Conservation (phyloP, 30 jellyfish, hydroid and myxozoan genomes). For the Catostylus mosaicus region DNA sequence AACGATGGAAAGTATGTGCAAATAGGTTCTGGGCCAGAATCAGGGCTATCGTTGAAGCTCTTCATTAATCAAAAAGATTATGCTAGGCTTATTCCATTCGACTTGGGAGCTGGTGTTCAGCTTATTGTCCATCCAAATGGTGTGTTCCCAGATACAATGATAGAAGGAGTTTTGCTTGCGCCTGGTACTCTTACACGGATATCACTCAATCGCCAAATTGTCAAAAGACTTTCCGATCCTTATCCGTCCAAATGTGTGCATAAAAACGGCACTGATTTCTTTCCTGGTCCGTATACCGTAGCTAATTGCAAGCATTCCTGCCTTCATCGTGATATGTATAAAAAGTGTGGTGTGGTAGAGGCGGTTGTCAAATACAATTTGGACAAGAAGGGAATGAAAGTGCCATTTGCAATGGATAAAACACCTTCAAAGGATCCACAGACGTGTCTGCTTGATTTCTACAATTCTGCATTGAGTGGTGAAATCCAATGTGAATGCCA, state of each 20-base stretch:
- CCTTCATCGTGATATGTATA: neutral
- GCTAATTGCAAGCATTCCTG: slow-evolving; percentile 8
- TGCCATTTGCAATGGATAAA: neutral
- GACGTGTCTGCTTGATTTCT: neutral
- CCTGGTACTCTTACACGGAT: slow-evolving; percentile 45
- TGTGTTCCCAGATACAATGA: slow-evolving; percentile 15
- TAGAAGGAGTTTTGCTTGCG: neutral
- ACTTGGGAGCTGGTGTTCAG: slow-evolving; percentile 50
- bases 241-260: slow-evolving; percentile 28
- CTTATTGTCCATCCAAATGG: slow-evolving; percentile 40
- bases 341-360: slow-evolving; percentile 15
- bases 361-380: slow-evolving; percentile 5
- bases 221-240: slow-evolving; percentile 15
- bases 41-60: slow-evolving; percentile 23
- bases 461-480: neutral
- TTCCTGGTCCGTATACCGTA: slow-evolving; percentile 37
- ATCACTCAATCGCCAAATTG: neutral
- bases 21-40: neutral
- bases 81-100: slow-evolving; percentile 7
- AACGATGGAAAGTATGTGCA: slow-evolving; percentile 22
- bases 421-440: neutral
- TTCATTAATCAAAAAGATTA: slow-evolving; percentile 41
- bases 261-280: neutral
- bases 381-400: neutral
- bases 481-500: slow-evolving; percentile 24